These are phyloP conservation scores for Trididemnum miniatum DNA, from an alignment of 23 tunicate species.

Conservation along the genomic window DNA sequence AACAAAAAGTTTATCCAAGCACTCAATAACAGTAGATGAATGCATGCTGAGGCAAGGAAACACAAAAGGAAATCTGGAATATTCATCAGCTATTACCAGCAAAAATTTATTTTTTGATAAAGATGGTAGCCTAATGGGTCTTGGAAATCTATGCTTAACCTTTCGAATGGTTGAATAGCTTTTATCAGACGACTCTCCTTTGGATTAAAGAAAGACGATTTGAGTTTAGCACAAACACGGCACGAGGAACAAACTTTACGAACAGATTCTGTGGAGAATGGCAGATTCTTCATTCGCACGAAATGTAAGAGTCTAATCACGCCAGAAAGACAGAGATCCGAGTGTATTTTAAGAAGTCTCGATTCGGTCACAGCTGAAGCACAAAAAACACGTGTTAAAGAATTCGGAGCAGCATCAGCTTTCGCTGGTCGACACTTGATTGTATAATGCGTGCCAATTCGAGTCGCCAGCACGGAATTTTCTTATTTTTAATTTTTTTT, in stretches of 20 bases:
- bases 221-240: slow-evolving; percentile 20
- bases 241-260: slow-evolving; percentile 23
- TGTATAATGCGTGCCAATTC: slow-evolving; percentile 29
- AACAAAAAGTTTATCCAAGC: neutral
- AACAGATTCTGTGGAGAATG: slow-evolving; percentile 19
- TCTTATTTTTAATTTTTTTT: slow-evolving; percentile 33
- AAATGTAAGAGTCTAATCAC: slow-evolving; percentile 6
- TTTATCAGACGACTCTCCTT: neutral
- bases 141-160: slow-evolving; percentile 4
- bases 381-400: slow-evolving; percentile 21
- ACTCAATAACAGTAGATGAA: neutral
- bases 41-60: slow-evolving; percentile 4
- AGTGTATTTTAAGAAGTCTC: neutral
- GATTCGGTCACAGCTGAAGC: neutral
- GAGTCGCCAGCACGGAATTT: slow-evolving; percentile 35
- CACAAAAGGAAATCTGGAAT: neutral
- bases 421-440: slow-evolving; percentile 29
- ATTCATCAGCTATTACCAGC: no score
- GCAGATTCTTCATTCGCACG: slow-evolving; percentile 22
- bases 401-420: slow-evolving; percentile 28
- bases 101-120: no score
- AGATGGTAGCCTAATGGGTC: no score
- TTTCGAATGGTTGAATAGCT: slow-evolving; percentile 2
- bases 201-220: slow-evolving; percentile 10
- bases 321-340: slow-evolving; percentile 6